Base-by-base conservation (phyloP, 2,888 invertebrate species). In the Yponomeuta evonymella region DNA sequence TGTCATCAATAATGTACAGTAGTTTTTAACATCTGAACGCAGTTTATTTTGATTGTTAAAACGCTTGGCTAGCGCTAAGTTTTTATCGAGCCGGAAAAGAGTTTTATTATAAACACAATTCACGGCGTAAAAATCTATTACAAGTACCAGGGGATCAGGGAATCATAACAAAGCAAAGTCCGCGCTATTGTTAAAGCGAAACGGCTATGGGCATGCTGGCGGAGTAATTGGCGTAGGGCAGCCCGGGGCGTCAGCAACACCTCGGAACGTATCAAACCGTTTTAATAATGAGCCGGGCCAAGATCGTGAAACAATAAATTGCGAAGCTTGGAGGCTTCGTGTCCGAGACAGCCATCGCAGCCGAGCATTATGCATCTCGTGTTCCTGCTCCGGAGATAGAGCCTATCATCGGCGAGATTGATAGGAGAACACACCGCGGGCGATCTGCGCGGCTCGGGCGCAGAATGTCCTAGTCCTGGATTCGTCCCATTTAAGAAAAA, bases 281-380 rank as follows among this genome's bases (percentile, higher is more conserved):
- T 92, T 92, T 92, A 92, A 92, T 92, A 92, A 92, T 91, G 90
- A 92, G 89, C 89, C 84, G 78, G 85, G 83, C 83, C 83, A 87
- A 89, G 89, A 92, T 92, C 92, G 91, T 92, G 92, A 91, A 92
- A 92, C 92, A 90, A 92, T 92, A 92, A 92, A 92, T 91, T 92
- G 91, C 91, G 83, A 91, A 87, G 88, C 92, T 92, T 84, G 86
- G 85, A 92, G 92, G 92, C 91, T 91, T 92, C 92, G 92, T 92
- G 92, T 89, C 76, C 82, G 84, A 90, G 91, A 90, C 90, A 89
- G 91, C 89, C 89, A 92, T 92, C 91, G 88, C 85, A 82, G 80
- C 79, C 85, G 83, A 87, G 89, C 90, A 91, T 91, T 91, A 92
- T 91, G 90, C 91, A 90, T 90, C 87, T 85, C 83, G 83, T 82